Evolutionary conservation across 2,797 vertebrate genomes (phyloP).

Genomic region (Pteropus rufus): DNA sequence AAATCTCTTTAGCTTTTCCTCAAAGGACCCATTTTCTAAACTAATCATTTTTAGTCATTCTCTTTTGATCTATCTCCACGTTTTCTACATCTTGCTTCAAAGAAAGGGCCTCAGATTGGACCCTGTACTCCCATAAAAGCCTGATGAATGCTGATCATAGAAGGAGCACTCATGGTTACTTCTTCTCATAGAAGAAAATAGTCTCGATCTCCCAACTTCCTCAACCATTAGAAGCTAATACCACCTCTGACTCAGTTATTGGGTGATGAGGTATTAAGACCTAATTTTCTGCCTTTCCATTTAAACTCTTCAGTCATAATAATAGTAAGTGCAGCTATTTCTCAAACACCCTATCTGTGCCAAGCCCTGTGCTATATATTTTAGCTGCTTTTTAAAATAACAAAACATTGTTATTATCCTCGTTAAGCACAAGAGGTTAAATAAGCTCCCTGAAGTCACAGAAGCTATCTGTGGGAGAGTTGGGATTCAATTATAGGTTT

Average conservation of each 20-base stretch:
- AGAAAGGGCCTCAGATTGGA: constrained; percentile 16
- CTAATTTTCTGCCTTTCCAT: neutral
- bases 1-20: constrained; percentile 47
- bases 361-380: neutral
- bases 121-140: constrained; percentile 2
- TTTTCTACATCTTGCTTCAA: constrained; percentile 56
- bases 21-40: constrained; percentile 53
- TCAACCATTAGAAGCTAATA: neutral
- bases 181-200: neutral
- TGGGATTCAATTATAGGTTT: neutral
- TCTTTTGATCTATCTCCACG: constrained; percentile 43
- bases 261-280: neutral
- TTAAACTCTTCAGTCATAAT: neutral
- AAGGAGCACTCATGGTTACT: neutral
- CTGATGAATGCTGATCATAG: neutral
- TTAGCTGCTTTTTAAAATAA: neutral
- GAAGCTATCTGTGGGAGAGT: neutral
- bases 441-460: neutral
- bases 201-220: neutral
- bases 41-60: constrained; percentile 58
- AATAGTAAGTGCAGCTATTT: neutral
- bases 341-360: neutral
- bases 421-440: neutral
- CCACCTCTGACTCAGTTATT: neutral
- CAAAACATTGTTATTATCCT: neutral